Evolutionary conservation across 2,888 invertebrate genomes (phyloP).

Genomic region (Mylabris sibirica): DNA sequence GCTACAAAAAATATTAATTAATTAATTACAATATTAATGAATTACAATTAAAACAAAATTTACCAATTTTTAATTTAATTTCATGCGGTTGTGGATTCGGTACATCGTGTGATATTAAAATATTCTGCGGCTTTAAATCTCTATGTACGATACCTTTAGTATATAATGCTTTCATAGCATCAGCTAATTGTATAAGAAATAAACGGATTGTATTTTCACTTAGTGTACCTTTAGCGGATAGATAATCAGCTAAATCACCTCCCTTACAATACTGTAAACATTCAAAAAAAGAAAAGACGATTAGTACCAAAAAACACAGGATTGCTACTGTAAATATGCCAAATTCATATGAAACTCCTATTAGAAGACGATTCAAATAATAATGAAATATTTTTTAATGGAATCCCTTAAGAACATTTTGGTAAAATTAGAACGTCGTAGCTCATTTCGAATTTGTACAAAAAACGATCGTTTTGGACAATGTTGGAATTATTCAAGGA

Average conservation of each 20-base stretch:
- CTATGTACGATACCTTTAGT: constrained; percentile 98
- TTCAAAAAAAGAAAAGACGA: constrained; percentile 51
- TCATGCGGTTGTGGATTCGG: constrained; percentile 78
- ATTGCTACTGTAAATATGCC: too few species aligned
- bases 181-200: constrained; percentile 96
- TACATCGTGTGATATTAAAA: constrained; percentile 87
- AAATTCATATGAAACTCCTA: too few species aligned
- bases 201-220: constrained; percentile 97
- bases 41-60: constrained; percentile 41
- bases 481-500: too few species aligned
- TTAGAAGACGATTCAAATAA: too few species aligned
- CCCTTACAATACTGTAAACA: constrained; percentile 93
- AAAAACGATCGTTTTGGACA: too few species aligned
- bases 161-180: constrained; percentile 96
- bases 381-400: too few species aligned
- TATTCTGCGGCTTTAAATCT: constrained; percentile 99
- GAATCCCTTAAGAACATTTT: too few species aligned
- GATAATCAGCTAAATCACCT: constrained; percentile 97
- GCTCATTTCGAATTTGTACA: too few species aligned
- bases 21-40: background rate
- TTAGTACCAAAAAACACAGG: too few species aligned
- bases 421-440: too few species aligned
- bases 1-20: constrained; percentile 66
- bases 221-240: constrained; percentile 91
- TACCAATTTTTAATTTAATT: constrained; percentile 95